Conservation (phyloP, 37 sponge, comb jelly and placozoan genomes). For the Haliclona indistincta region DNA sequence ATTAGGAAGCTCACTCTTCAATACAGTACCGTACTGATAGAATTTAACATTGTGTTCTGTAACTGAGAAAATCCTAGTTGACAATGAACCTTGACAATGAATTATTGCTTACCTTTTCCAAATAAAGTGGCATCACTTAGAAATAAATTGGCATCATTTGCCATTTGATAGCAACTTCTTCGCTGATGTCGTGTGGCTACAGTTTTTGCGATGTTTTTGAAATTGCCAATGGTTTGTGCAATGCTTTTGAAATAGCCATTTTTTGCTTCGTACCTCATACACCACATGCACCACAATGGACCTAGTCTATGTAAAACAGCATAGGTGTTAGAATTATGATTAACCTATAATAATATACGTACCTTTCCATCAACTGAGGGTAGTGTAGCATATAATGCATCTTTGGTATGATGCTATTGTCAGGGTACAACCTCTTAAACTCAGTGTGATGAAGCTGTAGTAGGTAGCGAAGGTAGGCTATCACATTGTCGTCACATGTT, state of each 20-base stretch:
- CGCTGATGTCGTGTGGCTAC: slow-evolving; percentile 46
- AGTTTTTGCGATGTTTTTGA: slow-evolving; percentile 56
- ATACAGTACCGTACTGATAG: no score
- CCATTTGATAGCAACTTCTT: slow-evolving; percentile 36
- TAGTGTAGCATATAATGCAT: slow-evolving; percentile 66
- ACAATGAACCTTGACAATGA: no score
- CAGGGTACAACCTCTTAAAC: slow-evolving; percentile 53
- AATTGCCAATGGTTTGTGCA: slow-evolving; percentile 15
- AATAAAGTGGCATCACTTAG: no score
- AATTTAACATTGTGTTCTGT: no score
- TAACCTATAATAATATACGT: background rate
- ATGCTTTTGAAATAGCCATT: slow-evolving; percentile 52
- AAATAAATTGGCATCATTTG: slow-evolving; percentile 2
- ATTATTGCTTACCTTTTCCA: no score
- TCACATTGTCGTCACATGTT: slow-evolving; percentile 3
- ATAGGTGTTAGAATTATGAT: background rate
- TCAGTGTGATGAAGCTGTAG: slow-evolving; percentile 28
- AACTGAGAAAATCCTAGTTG: no score
- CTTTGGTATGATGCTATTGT: slow-evolving; percentile 37
- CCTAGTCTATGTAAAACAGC: slow-evolving; percentile 48
- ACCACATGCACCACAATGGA: slow-evolving; percentile 51
- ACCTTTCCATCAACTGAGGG: slow-evolving; percentile 53
- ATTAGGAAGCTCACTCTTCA: no score
- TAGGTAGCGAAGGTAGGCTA: slow-evolving; percentile 10
- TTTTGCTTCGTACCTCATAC: slow-evolving; percentile 73